Evolutionary conservation across 2,888 invertebrate species (phyloP).

Genomic region (Xestia c-nigrum): DNA sequence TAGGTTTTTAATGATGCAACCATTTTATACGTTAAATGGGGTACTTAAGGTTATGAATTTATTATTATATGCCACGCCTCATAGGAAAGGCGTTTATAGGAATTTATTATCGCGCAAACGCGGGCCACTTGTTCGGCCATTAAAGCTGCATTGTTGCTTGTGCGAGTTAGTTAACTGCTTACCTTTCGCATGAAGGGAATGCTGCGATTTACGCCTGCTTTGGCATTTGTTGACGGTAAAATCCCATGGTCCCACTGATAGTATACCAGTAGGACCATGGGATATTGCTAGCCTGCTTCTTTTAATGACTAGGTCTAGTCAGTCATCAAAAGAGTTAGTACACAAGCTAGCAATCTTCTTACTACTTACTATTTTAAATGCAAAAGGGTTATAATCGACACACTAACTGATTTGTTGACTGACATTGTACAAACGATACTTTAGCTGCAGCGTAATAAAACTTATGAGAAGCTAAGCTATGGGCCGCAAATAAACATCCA

Average conservation of each 20-base stretch:
- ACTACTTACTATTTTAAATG: no score
- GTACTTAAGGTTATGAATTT: conserved; percentile 58
- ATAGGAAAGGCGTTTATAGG: conserved; percentile 39
- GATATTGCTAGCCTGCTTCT: no score
- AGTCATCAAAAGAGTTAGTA: no score
- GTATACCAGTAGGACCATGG: no score
- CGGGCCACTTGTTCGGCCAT: conserved; percentile 13
- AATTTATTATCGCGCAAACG: conserved; percentile 33
- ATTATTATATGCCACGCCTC: conserved; percentile 52
- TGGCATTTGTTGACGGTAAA: not conserved
- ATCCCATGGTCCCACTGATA: not conserved
- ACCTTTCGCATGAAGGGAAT: not conserved
- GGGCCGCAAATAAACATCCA: not conserved
- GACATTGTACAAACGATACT: not conserved
- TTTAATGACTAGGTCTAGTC: not conserved
- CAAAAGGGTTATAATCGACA: no score
- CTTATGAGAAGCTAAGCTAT: not conserved
- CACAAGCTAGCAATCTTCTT: no score
- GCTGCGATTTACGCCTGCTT: not conserved
- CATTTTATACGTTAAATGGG: conserved; percentile 47
- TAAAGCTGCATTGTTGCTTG: conserved; percentile 26
- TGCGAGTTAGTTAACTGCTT: not conserved
- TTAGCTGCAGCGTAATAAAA: not conserved
- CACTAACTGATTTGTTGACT: no score
- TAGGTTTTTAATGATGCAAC: conserved; percentile 50